Base-by-base conservation (phyloP, 2,113 vertebrate species). In the Cranoglanis bouderius region DNA sequence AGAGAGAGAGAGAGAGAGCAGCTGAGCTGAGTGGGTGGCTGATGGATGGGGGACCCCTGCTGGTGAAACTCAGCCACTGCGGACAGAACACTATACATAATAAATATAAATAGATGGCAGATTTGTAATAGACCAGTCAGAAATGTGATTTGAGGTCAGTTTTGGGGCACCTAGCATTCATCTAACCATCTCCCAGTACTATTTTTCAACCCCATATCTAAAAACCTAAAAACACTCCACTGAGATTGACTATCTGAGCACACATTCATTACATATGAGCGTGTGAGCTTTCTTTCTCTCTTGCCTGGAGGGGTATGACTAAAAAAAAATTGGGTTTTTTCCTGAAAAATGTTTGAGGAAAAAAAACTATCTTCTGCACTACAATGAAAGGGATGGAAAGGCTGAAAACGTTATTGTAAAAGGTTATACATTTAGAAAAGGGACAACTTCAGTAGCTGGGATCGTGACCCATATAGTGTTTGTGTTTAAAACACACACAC, bases 31-130 rank as follows among this genome's bases (percentile, higher is more conserved):
- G 85, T 77, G 89, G 80, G 85, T 78, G 89, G 88, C 72, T 89
- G 82, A 85, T 89, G 24, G 88, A 51, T 88, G 70, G 35, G 83
- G 49, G 88, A 89, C 82, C 83, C 74, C 88, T 89, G 88, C 83
- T 89, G 88, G 88, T n/a, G n/a, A 85, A 53, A 43, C 21, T 24
- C 24, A 57, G 74, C 35, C 57, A 55, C 87, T 88, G 19, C 61
- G 21, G n/a, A n/a, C 59, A 40, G 7, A 29, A 63, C 72, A 46
- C 53, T 21, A 59, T 19, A 18, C 29, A 80, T 32, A 78, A 51
- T 26, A 7, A 53, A 51, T 40, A 26, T 80, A 80, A 35, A 82
- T 24, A 57, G 9, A 38, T 53, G 49, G 3, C 13, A 51, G 14
- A 74, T 51, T 80, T 55, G 14, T 55, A 82, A 82, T 38, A 35